phyloP scores from a whole-genome alignment of 2,888 invertebrate genomes.

The Zonitis immaculata region DNA sequence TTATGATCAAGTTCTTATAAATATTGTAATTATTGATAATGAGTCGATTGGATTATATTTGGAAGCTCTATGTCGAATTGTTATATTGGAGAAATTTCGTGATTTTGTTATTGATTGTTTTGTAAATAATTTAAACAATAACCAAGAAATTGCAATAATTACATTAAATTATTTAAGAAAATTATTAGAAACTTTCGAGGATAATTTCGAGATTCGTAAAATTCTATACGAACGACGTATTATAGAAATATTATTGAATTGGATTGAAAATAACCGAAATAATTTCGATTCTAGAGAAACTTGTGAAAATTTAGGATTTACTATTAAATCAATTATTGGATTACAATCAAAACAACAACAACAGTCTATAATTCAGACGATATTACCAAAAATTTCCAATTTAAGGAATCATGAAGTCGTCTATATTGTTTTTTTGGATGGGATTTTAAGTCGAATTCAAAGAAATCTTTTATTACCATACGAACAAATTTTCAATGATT shows the following conservation, averaged over 20 bases:
- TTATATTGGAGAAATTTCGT: slow-evolving; percentile 52
- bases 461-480: slow-evolving; percentile 42
- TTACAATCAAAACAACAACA: slow-evolving; percentile 47
- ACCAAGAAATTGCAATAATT: slow-evolving; percentile 24
- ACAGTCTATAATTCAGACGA: slow-evolving; percentile 46
- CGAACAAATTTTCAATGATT: slow-evolving; percentile 42
- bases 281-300: slow-evolving; percentile 7
- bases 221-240: slow-evolving; percentile 29
- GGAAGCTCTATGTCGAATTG: slow-evolving; percentile 50
- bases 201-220: background rate
- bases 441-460: slow-evolving; percentile 52
- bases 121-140: slow-evolving; percentile 32
- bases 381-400: slow-evolving; percentile 37
- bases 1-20: slow-evolving; percentile 51
- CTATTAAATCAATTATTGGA: slow-evolving; percentile 36
- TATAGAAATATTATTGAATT: slow-evolving; percentile 45
- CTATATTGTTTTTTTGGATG: slow-evolving; percentile 51
- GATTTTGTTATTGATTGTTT: slow-evolving; percentile 42
- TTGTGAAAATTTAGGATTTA: slow-evolving; percentile 9
- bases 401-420: slow-evolving; percentile 22
- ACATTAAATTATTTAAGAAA: slow-evolving; percentile 34
- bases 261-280: slow-evolving; percentile 27
- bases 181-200: slow-evolving; percentile 12
- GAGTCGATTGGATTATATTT: slow-evolving; percentile 35
- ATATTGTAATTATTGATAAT: slow-evolving; percentile 33